Evolutionary conservation across 2,797 vertebrate genomes (phyloP).

Genomic region (Zalophus californianus): DNA sequence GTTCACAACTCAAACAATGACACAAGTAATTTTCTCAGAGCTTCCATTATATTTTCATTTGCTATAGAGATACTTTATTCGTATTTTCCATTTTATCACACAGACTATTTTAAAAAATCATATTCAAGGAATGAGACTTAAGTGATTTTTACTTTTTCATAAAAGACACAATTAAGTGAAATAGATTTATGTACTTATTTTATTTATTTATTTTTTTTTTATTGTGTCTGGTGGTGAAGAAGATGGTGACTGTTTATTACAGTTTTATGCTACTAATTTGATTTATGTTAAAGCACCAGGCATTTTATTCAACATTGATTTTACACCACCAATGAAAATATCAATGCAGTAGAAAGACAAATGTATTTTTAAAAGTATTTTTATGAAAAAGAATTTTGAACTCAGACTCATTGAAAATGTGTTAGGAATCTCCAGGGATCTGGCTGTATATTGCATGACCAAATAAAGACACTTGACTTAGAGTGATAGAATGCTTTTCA

Average conservation of each 20-base stretch:
- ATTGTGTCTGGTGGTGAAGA: not conserved
- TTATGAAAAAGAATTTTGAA: constrained; percentile 17
- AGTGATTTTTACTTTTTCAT: not conserved
- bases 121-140: not conserved
- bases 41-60: not conserved
- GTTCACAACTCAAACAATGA: not conserved
- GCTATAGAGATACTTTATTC: not conserved
- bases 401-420: not conserved
- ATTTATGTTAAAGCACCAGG: not conserved
- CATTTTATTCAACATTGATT: not conserved
- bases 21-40: not conserved
- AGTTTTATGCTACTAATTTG: not conserved
- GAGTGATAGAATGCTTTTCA: not conserved
- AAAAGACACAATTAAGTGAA: not conserved
- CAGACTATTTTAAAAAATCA: not conserved
- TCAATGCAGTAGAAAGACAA: not conserved
- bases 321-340: not conserved
- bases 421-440: not conserved
- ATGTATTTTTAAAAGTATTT: not conserved
- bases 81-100: not conserved
- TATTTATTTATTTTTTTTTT: not conserved
- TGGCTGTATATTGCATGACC: not conserved
- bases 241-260: not conserved
- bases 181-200: not conserved
- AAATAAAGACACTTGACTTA: not conserved